phyloP scores from a whole-genome alignment of 1,140 invertebrate genomes.

The Sitobion miscanthi region DNA sequence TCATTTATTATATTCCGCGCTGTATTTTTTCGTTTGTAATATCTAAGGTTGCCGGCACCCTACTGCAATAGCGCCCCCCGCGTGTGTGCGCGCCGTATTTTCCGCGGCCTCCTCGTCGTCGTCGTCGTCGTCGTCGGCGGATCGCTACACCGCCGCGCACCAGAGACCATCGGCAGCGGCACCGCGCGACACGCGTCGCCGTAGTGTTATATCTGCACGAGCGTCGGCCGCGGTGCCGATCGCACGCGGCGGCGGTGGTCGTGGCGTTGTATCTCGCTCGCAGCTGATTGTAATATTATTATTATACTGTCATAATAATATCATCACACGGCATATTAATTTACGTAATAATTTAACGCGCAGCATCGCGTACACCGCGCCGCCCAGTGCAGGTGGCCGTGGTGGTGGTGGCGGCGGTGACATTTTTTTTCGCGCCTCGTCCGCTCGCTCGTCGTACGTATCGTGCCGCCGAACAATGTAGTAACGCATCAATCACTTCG shows the following conservation, averaged over 20 bases:
- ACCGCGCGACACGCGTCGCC: conserved; percentile 3
- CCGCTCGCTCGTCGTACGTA: not conserved
- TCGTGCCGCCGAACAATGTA: conserved; percentile 9
- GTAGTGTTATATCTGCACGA: not conserved
- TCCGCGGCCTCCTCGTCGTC: not conserved
- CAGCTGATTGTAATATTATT: not conserved
- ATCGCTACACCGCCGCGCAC: conserved; percentile 2
- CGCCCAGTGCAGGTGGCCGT: conserved; percentile 24
- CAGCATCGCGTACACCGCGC: conserved; percentile 11
- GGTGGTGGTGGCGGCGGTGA: conserved; percentile 31
- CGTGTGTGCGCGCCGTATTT: not conserved
- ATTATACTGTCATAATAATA: not conserved
- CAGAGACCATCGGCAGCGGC: not conserved
- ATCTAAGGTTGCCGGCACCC: not conserved
- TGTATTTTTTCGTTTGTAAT: not conserved
- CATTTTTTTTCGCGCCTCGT: conserved; percentile 10
- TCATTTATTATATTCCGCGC: conserved; percentile 11
- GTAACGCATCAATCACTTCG: not conserved
- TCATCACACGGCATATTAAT: not conserved
- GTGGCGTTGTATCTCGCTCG: not conserved
- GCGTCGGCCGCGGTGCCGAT: conserved; percentile 36
- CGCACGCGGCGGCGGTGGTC: conserved; percentile 39
- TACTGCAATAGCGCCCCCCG: not conserved
- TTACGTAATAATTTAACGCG: not conserved
- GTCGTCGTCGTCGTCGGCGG: not conserved